A percentile compares a stretch with the other conserved stretches of the same genome.
phyloP scores from a whole-genome alignment of 2,888 invertebrate species.

The Mesoligia furuncula region DNA sequence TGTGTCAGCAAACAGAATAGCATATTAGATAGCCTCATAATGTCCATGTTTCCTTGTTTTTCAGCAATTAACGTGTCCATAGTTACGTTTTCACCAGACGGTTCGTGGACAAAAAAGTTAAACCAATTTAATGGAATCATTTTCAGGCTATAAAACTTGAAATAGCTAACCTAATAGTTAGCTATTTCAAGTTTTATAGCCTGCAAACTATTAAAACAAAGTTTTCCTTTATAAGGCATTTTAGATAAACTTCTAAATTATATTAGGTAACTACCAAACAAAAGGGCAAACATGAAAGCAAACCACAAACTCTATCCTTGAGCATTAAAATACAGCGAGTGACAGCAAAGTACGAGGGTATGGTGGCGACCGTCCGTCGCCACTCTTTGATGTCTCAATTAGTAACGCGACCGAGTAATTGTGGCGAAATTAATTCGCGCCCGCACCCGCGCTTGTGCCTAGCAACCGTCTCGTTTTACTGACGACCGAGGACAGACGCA shows the following conservation, averaged over 20 bases:
- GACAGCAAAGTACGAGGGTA: slow-evolving; percentile 72
- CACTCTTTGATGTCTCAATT: slow-evolving; percentile 89
- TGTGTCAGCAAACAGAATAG: slow-evolving; percentile 46
- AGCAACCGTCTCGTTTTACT: slow-evolving; percentile 61
- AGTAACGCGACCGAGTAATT: slow-evolving; percentile 89
- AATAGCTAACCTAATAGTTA: too few relatives aligned
- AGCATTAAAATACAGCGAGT: slow-evolving; percentile 63
- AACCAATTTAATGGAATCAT: neutral
- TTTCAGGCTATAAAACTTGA: neutral
- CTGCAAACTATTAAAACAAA: neutral
- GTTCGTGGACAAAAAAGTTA: neutral
- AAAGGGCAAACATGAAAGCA: slow-evolving; percentile 21
- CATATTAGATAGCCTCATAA: slow-evolving; percentile 26
- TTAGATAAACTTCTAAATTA: slow-evolving; percentile 2
- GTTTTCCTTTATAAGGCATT: neutral
- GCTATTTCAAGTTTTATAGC: too few relatives aligned
- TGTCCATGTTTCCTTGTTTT: neutral
- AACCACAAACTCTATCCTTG: slow-evolving; percentile 27
- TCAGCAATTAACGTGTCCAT: neutral
- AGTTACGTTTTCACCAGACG: neutral
- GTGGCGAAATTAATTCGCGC: slow-evolving; percentile 88
- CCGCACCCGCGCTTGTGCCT: slow-evolving; percentile 63
- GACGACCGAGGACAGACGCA: slow-evolving; percentile 30
- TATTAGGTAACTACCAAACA: slow-evolving; percentile 8
- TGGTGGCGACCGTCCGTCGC: slow-evolving; percentile 75